phyloP scores from a whole-genome alignment of 1,140 invertebrate genomes.

The Reticulitermes speratus region DNA sequence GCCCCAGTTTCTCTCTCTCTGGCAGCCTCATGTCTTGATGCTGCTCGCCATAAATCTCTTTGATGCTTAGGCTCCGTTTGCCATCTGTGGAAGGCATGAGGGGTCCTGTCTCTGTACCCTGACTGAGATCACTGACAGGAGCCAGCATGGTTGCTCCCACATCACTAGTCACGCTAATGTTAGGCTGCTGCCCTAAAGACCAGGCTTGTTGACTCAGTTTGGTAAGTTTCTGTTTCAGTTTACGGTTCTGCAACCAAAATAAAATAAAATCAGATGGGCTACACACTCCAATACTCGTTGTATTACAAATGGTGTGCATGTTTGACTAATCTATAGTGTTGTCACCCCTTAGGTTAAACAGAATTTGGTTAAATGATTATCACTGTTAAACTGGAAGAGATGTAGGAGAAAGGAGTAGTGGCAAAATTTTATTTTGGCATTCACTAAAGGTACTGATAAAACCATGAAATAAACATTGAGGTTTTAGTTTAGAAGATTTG shows the following conservation, averaged over 20 bases:
- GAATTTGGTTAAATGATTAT: too few species aligned
- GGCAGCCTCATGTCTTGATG: background rate
- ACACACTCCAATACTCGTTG: too few species aligned
- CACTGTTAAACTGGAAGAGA: too few species aligned
- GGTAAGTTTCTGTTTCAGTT: background rate
- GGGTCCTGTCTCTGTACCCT: conserved; percentile 13
- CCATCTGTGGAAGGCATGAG: background rate
- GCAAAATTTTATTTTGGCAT: too few species aligned
- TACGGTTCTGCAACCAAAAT: background rate
- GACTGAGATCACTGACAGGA: background rate
- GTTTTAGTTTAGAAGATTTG: too few species aligned
- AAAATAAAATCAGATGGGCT: too few species aligned
- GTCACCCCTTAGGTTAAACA: too few species aligned
- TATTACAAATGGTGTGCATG: too few species aligned
- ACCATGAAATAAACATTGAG: too few species aligned
- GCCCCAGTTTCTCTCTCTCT: conserved; percentile 18
- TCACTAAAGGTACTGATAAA: too few species aligned
- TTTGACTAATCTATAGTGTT: too few species aligned
- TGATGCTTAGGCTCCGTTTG: background rate
- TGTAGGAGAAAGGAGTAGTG: too few species aligned
- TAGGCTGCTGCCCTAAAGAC: background rate
- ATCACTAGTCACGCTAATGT: conserved; percentile 34
- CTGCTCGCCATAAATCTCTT: conserved; percentile 15
- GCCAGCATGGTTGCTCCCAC: background rate
- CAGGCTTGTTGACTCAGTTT: background rate